phyloP scores from a whole-genome alignment of 2,888 invertebrate species.

The Lycophotia porphyrea region DNA sequence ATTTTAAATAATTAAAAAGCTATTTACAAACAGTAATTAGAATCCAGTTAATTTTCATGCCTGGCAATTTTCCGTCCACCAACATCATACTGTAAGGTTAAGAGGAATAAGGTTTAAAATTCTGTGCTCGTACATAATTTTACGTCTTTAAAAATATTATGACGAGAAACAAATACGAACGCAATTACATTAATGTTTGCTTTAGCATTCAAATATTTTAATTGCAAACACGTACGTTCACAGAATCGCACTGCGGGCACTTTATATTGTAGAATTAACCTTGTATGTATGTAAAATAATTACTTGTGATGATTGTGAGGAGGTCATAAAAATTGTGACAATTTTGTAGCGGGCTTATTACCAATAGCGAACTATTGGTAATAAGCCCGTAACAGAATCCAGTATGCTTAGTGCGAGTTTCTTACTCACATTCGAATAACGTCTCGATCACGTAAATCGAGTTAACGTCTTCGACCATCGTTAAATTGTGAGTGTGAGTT shows the following conservation, averaged over 20 bases:
- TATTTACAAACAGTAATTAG: conserved; percentile 14
- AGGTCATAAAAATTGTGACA: background rate
- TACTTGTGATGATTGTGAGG: conserved; percentile 13
- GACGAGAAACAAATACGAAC: conserved; percentile 47
- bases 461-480: too few species aligned
- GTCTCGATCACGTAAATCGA: too few species aligned
- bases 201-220: conserved; percentile 62
- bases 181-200: conserved; percentile 50
- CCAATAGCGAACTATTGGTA: too few species aligned
- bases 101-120: background rate
- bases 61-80: background rate
- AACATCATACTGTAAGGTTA: background rate
- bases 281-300: conserved; percentile 33
- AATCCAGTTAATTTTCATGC: background rate
- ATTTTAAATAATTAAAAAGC: conserved; percentile 13
- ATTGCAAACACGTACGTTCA: conserved; percentile 42
- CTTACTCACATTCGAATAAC: too few species aligned
- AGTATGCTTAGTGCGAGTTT: too few species aligned
- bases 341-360: too few species aligned
- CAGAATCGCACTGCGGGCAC: conserved; percentile 48
- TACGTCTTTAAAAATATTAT: conserved; percentile 37
- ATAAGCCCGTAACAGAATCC: background rate
- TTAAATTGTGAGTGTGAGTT: too few species aligned
- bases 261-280: conserved; percentile 35
- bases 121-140: background rate